Conservation (phyloP, 2,797 vertebrate genomes). For the Gymnoscopelus microlampas region DNA sequence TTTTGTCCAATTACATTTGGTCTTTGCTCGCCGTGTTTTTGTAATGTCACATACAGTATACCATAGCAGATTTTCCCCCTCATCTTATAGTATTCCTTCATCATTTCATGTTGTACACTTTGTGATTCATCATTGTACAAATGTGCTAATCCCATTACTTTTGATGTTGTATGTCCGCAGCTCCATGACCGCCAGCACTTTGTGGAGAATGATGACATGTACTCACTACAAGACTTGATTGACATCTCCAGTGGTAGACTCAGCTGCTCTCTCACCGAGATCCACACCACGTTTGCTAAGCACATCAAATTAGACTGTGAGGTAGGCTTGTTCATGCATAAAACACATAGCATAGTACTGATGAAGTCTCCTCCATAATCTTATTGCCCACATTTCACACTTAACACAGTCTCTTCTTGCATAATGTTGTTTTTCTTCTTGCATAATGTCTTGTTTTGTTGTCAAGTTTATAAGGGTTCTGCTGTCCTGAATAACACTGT, state of each 20-base stretch:
- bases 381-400: background rate
- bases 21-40: too few relatives aligned
- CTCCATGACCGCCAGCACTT: slow-evolving; percentile 98
- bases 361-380: background rate
- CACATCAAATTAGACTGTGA: slow-evolving; percentile 99
- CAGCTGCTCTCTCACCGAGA: slow-evolving; percentile 92
- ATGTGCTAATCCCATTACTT: background rate
- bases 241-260: slow-evolving; percentile 91
- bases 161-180: slow-evolving; percentile 66
- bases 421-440: too few relatives aligned
- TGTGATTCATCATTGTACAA: too few relatives aligned
- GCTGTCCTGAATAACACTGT: background rate
- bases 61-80: too few relatives aligned
- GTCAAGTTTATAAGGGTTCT: too few relatives aligned
- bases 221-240: slow-evolving; percentile 95
- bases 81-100: too few relatives aligned
- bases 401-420: too few relatives aligned
- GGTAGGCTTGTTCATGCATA: slow-evolving; percentile 72
- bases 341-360: slow-evolving; percentile 8
- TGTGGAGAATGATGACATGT: slow-evolving; percentile 98
- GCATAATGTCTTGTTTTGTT: background rate
- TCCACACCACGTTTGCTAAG: slow-evolving; percentile 96
- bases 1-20: too few relatives aligned
- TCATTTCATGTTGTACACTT: too few relatives aligned
- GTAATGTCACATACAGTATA: too few relatives aligned